A percentile compares a stretch with the other conserved stretches of the same genome.
Conservation (phyloP, 1,140 invertebrate genomes). For the Gryon sp. region DNA sequence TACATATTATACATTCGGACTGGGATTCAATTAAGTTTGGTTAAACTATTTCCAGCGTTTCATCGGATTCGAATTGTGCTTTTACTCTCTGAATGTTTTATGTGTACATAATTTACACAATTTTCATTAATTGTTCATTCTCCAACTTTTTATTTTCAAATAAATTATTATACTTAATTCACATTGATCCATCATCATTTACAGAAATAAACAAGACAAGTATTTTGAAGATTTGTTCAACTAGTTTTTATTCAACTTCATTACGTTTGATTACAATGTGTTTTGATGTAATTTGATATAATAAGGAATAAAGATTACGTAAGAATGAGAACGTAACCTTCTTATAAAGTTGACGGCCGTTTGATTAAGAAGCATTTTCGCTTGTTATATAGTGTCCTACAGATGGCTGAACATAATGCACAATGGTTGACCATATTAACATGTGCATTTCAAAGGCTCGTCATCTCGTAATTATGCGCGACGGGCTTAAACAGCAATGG, state of each 20-base stretch:
- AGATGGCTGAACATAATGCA: slow-evolving; percentile 33
- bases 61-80: slow-evolving; percentile 59
- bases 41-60: slow-evolving; percentile 72
- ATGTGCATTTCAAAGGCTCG: slow-evolving; percentile 49
- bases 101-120: slow-evolving; percentile 30
- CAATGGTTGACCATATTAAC: slow-evolving; percentile 39
- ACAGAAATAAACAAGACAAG: no score
- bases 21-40: slow-evolving; percentile 80
- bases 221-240: background rate
- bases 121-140: slow-evolving; percentile 9
- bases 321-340: no score
- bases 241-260: no score
- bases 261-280: no score
- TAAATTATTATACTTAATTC: no score
- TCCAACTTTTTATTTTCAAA: background rate
- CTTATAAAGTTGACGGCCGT: no score
- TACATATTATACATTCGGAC: slow-evolving; percentile 81
- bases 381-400: background rate
- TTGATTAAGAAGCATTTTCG: background rate
- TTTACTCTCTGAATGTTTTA: slow-evolving; percentile 46
- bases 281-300: no score
- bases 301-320: no score
- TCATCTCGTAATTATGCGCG: slow-evolving; percentile 50
- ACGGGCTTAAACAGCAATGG: slow-evolving; percentile 51
- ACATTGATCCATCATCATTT: no score